A percentile compares a stretch with the other conserved stretches of the same genome.
Conservation (phyloP, 2,888 invertebrate genomes). For the Cephus nigrinus region DNA sequence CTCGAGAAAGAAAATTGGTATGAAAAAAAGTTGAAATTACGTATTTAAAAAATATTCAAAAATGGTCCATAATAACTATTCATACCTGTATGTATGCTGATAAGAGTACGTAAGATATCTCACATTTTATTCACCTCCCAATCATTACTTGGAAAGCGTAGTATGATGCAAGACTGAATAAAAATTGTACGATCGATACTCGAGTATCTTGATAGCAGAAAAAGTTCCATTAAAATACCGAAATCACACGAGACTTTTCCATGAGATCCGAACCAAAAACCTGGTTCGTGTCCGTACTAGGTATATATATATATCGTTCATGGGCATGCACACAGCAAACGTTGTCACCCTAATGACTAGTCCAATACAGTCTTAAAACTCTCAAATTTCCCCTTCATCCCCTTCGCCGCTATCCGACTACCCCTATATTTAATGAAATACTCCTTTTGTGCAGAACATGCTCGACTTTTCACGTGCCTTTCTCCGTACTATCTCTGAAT, state of each 20-base stretch:
- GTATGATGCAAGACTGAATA: neutral
- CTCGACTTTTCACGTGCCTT: neutral
- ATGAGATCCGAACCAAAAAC: neutral
- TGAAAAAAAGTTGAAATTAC: neutral
- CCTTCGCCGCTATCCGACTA: neutral
- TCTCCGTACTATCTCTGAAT: neutral
- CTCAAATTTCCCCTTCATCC: neutral
- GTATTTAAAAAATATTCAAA: neutral
- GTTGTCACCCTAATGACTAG: neutral
- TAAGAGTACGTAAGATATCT: neutral
- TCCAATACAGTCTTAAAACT: neutral
- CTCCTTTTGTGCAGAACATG: neutral
- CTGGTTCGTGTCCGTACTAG: neutral
- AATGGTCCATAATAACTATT: neutral
- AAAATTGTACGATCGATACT: neutral
- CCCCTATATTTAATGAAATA: slow-evolving; percentile 1
- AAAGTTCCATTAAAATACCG: neutral
- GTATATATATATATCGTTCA: no score
- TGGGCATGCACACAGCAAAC: no score
- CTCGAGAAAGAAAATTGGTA: neutral
- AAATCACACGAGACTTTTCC: neutral
- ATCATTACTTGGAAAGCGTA: neutral
- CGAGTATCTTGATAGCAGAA: neutral
- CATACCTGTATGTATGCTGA: neutral
- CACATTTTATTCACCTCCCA: neutral